Base-by-base conservation (phyloP, 1,140 invertebrate genomes). In the Scaptomyza graminum region DNA sequence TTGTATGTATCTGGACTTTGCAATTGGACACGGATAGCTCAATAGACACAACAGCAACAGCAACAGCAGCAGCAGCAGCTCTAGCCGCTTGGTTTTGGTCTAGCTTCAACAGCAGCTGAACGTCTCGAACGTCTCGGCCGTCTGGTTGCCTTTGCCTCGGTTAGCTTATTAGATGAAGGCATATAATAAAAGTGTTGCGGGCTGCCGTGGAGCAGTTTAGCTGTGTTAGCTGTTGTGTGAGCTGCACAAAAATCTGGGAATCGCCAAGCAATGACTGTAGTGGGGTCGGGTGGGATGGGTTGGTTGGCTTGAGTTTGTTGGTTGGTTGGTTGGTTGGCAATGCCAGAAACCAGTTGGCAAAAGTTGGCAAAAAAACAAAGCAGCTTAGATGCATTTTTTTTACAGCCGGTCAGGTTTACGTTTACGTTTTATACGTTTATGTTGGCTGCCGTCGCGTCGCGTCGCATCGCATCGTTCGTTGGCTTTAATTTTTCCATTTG, bases 401-500 rank as follows among this genome's bases (percentile, higher is more conserved):
- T 87, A 73, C 70, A 85, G 78, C 74, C 11, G 5, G 12, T 28
- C 52, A 39, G 18, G 22, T 28, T 37, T 11, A n/a, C 51, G 73
- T 75, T 75, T 72, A 50, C 56, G 64, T 47, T 34, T 34, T 34
- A 34, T 34, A 34, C 31, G 31, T 61, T 47, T 61, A 61, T 15
- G 39, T 59, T 51, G 49, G 56, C 65, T 60, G 57, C 39, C 34
- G 64, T 79, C 43, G 39, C 51, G 46, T 43, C 44, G 47, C 34
- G 2, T 25, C 56, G 34, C 25, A 7, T 49, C 46, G 60, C 74
- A 41, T 71, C 81, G 82, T 85, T 87, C 74, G 82, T 85, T 85
- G 82, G 82, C 82, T 85, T 85, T 85, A 85, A 88, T 88, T 87
- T 87, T 87, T 87, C 83, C 82, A 87, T 87, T 87, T 87, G 82